Percentiles rank a stretch among this genome's conserved stretches.
Evolutionary conservation across 2,113 vertebrate species (phyloP).

Genomic region (Climacteris rufus): DNA sequence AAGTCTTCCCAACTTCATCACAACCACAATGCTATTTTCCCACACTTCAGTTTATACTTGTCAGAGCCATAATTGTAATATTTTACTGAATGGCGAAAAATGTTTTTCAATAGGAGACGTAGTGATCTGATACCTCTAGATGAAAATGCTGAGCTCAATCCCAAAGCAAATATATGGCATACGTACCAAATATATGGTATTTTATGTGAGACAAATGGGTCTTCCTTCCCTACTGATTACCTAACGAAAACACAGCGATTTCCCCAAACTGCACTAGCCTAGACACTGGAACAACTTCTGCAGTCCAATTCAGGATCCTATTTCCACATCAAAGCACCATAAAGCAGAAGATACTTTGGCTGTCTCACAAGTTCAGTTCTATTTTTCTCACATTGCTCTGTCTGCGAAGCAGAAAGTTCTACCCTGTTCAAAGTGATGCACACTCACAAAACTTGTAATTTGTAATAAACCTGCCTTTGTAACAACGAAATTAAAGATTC

Average conservation of each 20-base stretch:
- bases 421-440: neutral
- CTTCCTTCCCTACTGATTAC: neutral
- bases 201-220: neutral
- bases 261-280: neutral
- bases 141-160: neutral
- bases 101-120: neutral
- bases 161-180: neutral
- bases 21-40: neutral
- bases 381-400: neutral
- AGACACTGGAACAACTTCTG: neutral
- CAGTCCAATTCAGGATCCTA: neutral
- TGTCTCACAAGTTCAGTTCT: neutral
- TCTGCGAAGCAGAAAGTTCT: neutral
- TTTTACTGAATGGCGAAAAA: neutral
- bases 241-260: neutral
- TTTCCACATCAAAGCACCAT: neutral
- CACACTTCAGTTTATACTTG: neutral
- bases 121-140: neutral
- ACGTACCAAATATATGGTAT: too few species aligned
- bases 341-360: neutral
- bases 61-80: neutral
- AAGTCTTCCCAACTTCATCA: neutral
- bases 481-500: neutral
- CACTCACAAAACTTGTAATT: rapidly evolving
- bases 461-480: neutral